Base-by-base conservation (phyloP, 2,888 invertebrate species). In the Phyllotreta cruciferae region DNA sequence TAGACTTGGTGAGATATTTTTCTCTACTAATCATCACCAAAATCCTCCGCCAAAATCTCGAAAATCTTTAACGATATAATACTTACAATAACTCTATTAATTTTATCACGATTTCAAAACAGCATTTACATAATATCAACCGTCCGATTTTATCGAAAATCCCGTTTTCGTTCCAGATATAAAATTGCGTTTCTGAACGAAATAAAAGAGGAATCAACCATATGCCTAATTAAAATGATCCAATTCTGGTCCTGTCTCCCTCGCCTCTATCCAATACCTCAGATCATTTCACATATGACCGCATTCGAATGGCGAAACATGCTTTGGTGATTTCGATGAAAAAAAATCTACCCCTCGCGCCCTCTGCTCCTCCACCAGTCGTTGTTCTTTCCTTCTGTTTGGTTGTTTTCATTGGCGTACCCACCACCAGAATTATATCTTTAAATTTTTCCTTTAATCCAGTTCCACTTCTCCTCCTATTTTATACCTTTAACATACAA, bases 221-320 rank as follows among this genome's bases (percentile, higher is more conserved):
- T 60, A 53, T 60, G 60, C 44, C 52, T 60, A 60, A 60, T 60
- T 60, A 60, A 53, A 52, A 53, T 7, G 44, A 44, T 52, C 60
- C 60, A 44, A 60, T 44, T 60, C 44, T 37, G 35, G 53, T 62
- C 57, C 54, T 45, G n/a, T 68, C 50, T 44, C 68, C 66, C 52
- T 37, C 6, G 13, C 24, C 24, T 49, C 10, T 37, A 52, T 41
- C 42, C 60, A 9, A 60, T 60, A 62, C 67, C 67, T 73, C 69
- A 81, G 83, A 81, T 85, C 83, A 86, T 86, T 86, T 86, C 85
- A 86, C 86, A 85, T 85, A 82, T 86, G 85, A 86, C 85, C 85
- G 85, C 81, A 83, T 84, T 82, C 84, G 85, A 86, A 86, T 86
- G 84, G 85, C 82, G 81, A 82, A 82, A 83, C 84, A 86, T 86